A percentile compares a stretch with the other conserved stretches of the same genome.
These are phyloP conservation scores for Andrena haemorrhoa DNA, from an alignment of 2,888 invertebrate species.

Conservation along the genomic window DNA sequence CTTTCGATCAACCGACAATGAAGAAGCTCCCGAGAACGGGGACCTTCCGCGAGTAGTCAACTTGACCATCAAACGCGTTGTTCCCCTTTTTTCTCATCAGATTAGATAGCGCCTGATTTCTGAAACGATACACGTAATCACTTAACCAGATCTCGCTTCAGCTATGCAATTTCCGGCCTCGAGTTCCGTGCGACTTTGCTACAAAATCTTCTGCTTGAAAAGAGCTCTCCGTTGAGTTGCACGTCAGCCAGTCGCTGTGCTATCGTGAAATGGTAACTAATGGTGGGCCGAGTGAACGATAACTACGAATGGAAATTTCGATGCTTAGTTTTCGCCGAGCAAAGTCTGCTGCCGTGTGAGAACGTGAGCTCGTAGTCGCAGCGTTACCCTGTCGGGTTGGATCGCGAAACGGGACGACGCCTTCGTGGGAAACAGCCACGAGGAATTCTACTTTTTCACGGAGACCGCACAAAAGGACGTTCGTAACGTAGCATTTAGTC, in stretches of 20 bases:
- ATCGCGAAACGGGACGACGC: slow-evolving; percentile 54
- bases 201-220: too few species aligned
- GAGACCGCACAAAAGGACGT: slow-evolving; percentile 47
- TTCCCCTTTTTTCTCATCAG: not conserved
- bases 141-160: too few species aligned
- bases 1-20: slow-evolving; percentile 26
- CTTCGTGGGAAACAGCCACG: slow-evolving; percentile 66
- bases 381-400: slow-evolving; percentile 47
- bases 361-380: slow-evolving; percentile 43
- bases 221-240: not conserved
- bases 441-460: slow-evolving; percentile 57
- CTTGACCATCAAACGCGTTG: not conserved
- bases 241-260: not conserved
- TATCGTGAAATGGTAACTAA: slow-evolving; percentile 19
- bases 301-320: slow-evolving; percentile 14
- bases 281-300: not conserved
- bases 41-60: not conserved
- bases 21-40: not conserved
- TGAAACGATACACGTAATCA: too few species aligned
- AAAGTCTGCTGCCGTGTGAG: slow-evolving; percentile 62
- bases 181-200: too few species aligned
- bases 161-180: too few species aligned
- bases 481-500: slow-evolving; percentile 35
- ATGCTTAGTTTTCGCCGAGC: not conserved
- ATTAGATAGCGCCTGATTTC: not conserved